Evolutionary conservation across 2,888 invertebrate species (phyloP).

Genomic region (Blomia tropicalis): DNA sequence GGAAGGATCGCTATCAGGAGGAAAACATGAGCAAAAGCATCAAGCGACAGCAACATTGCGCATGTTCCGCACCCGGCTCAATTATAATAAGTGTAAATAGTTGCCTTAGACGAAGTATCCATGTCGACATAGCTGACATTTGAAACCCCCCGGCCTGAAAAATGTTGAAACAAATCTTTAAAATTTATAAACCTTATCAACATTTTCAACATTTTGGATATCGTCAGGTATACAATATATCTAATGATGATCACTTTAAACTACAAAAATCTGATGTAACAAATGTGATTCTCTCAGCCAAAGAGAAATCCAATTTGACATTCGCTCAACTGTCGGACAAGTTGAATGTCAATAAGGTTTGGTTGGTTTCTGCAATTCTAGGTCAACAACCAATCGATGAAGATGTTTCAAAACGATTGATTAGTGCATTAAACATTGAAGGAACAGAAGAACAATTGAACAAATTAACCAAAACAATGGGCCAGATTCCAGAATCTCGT

Average conservation of each 20-base stretch:
- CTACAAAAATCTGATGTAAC: neutral
- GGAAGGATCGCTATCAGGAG: neutral
- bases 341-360: slow-evolving; percentile 15
- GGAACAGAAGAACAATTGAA: neutral
- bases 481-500: neutral
- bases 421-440: neutral
- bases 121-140: too few relatives aligned
- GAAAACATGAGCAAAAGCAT: neutral
- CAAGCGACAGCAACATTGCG: too few relatives aligned
- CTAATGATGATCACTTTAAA: too few relatives aligned
- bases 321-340: neutral
- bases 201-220: too few relatives aligned
- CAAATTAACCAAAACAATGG: neutral
- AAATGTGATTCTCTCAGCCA: slow-evolving; percentile 3
- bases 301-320: slow-evolving; percentile 1
- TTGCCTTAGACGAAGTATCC: too few relatives aligned
- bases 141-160: too few relatives aligned
- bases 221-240: too few relatives aligned
- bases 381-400: slow-evolving; percentile 11
- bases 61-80: neutral
- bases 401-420: neutral
- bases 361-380: slow-evolving; percentile 13
- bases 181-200: too few relatives aligned
- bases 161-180: too few relatives aligned
- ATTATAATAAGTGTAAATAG: neutral